phyloP scores from a whole-genome alignment of 2,888 invertebrate species.

The Eupithecia centaureata region DNA sequence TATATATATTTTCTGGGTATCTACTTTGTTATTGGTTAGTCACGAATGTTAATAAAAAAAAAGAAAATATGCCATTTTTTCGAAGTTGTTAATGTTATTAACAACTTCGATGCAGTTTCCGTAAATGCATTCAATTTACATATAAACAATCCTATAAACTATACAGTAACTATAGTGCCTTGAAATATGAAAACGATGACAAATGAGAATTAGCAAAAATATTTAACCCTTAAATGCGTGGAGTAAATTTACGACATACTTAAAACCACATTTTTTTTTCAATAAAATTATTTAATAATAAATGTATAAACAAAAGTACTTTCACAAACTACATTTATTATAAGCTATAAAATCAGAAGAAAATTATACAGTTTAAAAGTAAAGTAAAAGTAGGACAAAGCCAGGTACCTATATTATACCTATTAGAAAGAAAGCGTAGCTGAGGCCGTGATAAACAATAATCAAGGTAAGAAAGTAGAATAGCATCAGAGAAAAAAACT shows the following conservation, averaged over 20 bases:
- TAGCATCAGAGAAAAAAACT: no score
- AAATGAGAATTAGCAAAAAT: no score
- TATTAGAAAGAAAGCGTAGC: slow-evolving; percentile 22
- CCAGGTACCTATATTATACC: slow-evolving; percentile 6
- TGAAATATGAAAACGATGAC: no score
- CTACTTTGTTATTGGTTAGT: not conserved
- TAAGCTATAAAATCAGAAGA: slow-evolving; percentile 24
- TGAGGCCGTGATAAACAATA: slow-evolving; percentile 12
- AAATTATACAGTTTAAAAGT: slow-evolving; percentile 25
- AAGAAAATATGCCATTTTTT: not conserved
- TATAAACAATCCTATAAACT: no score
- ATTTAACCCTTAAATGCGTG: no score
- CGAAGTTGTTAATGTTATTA: not conserved
- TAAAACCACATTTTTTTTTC: no score
- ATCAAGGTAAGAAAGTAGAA: slow-evolving; percentile 11
- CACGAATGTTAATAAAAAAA: not conserved
- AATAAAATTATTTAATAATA: not conserved
- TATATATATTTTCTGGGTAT: not conserved
- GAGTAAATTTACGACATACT: no score
- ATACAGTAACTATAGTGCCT: no score
- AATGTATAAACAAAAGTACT: slow-evolving; percentile 1
- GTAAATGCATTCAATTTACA: no score
- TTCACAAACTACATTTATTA: slow-evolving; percentile 21
- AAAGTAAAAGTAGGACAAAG: slow-evolving; percentile 28
- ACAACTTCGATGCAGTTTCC: not conserved